These are phyloP conservation scores for Drosophila neotestacea DNA, from an alignment of 2,888 invertebrate genomes.

Conservation along the genomic window DNA sequence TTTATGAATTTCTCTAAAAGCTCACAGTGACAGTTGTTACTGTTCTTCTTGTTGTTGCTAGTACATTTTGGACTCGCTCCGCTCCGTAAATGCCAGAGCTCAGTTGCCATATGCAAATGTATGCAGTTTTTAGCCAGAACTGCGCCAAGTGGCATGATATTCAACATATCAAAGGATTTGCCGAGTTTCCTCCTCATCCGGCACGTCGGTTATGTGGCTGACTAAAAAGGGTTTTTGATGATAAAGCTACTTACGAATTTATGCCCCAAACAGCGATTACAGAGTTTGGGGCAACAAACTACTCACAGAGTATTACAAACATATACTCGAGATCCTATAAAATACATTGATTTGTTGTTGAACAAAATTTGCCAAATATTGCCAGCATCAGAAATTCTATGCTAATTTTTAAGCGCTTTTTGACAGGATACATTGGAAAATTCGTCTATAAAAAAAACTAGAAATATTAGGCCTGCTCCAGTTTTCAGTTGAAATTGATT, in stretches of 20 bases:
- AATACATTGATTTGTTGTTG: background rate
- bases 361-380: background rate
- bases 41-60: conserved; percentile 9
- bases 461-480: too few species aligned
- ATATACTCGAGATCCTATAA: background rate
- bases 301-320: background rate
- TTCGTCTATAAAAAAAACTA: background rate
- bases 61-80: conserved; percentile 13
- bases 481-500: too few species aligned
- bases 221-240: conserved; percentile 33
- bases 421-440: background rate
- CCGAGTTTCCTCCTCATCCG: conserved; percentile 32
- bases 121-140: conserved; percentile 65
- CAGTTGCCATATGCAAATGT: conserved; percentile 67
- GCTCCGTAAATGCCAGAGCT: conserved; percentile 31
- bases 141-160: conserved; percentile 77
- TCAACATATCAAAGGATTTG: conserved; percentile 77
- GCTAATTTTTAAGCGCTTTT: conserved; percentile 1
- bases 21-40: conserved; percentile 70
- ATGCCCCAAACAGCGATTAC: conserved; percentile 22
- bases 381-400: background rate
- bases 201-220: conserved; percentile 12
- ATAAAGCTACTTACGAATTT: conserved; percentile 52
- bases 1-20: conserved; percentile 80
- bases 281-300: background rate